Base-by-base conservation (phyloP, 2,113 vertebrate genomes). In the Anguilla japonica region DNA sequence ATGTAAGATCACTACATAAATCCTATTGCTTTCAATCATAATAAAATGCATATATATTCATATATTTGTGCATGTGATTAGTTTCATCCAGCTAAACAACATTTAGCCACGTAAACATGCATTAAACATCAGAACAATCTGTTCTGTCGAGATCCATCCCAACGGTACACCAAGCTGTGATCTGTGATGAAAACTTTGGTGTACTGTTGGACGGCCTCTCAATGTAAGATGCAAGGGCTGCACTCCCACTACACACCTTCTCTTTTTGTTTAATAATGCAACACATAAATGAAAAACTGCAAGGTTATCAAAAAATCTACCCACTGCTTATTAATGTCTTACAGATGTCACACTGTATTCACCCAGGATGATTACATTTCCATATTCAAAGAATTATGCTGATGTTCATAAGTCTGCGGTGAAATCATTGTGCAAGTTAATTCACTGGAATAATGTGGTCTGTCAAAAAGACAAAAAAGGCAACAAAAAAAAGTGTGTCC, bases 1-100 rank as follows among this genome's bases (percentile, higher is more conserved):
- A 85, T 75, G 34, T 41, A 78, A 34, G 56, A 79, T 85, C 81
- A 41, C 60, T 83, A 78, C 75, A 80, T 50, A 83, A 75, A 84
- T 88, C 80, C 86, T 88, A 91, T 91, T 92, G 89, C 90, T 91
- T 89, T 89, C 83, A 85, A 41, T 85, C 85, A 56, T n/a, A 83
- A 84, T 85, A 46, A 84, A 60, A 85, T 89, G 81, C 84, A 86
- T 75, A 75, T 87, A 40, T 34, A 16, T 29, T 67, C 87, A 50
- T 88, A 40, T 87, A 79, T 86, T 87, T 78, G n/a, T 85, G 15
- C 41, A 86, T 56, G 83, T 75, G 46, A 41, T 71, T 71, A 83
- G 16, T 6, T 81, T 78, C 85, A 83, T 46, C 41, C 83, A 81
- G 46, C 84, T 80, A 53, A 81, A 85, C 57, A 85, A 67, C 53